Percentiles rank a stretch among this genome's conserved stretches.
These are phyloP conservation scores for Palythoa grandis DNA, from an alignment of 92 coral and sea anemone species.

Conservation along the genomic window DNA sequence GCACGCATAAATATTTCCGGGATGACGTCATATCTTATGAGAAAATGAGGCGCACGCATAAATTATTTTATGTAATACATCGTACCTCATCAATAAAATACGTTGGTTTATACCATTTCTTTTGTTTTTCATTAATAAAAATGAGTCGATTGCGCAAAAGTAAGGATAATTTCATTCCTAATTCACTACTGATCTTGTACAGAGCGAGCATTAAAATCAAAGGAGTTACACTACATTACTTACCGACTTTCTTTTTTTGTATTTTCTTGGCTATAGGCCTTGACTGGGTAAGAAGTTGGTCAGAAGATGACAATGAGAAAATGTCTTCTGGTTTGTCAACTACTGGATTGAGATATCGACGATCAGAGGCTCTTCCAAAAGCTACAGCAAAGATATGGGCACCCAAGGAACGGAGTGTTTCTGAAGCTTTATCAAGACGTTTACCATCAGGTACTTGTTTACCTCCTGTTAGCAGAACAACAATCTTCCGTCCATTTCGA, in stretches of 20 bases:
- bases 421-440: slow-evolving; percentile 65
- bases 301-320: slow-evolving; percentile 40
- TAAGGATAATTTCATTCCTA: too few species aligned
- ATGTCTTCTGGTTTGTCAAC: slow-evolving; percentile 59
- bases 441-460: slow-evolving; percentile 40
- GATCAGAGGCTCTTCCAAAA: slow-evolving; percentile 64
- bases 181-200: too few species aligned
- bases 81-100: too few species aligned
- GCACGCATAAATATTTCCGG: too few species aligned
- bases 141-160: too few species aligned
- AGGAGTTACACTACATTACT: background rate
- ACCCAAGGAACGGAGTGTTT: slow-evolving; percentile 64
- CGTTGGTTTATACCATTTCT: too few species aligned
- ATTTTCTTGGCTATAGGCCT: slow-evolving; percentile 22
- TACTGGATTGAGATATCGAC: slow-evolving; percentile 28
- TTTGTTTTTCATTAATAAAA: too few species aligned
- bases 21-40: too few species aligned
- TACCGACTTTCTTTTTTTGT: slow-evolving; percentile 28
- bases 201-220: background rate
- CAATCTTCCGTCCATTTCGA: slow-evolving; percentile 31
- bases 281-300: slow-evolving; percentile 26
- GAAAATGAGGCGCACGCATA: too few species aligned
- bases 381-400: slow-evolving; percentile 79
- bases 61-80: too few species aligned
- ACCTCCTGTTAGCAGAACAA: slow-evolving; percentile 73